phyloP scores from a whole-genome alignment of 1,140 invertebrate species.

The Oreohelix idahoensis region DNA sequence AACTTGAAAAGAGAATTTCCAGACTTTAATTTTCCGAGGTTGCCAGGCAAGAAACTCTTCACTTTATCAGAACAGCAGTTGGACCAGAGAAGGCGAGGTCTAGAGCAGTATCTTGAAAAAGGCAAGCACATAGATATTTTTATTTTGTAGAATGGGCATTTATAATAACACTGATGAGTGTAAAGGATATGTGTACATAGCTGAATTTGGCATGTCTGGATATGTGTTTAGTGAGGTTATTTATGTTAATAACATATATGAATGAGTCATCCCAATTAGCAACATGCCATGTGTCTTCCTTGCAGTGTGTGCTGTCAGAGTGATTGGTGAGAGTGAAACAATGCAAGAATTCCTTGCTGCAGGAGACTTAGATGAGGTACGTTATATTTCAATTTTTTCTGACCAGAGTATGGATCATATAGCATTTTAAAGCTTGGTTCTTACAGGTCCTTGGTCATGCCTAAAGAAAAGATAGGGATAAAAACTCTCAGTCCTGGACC shows the following conservation, averaged over 20 bases:
- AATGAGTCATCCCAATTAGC: not conserved
- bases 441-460: too few species aligned
- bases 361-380: constrained; percentile 84
- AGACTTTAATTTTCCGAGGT: constrained; percentile 97
- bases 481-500: too few species aligned
- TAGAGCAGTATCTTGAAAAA: constrained; percentile 98
- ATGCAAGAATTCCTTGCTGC: constrained; percentile 98
- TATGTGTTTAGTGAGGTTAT: not conserved
- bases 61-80: constrained; percentile 95
- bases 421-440: too few species aligned
- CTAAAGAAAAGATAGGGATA: too few species aligned
- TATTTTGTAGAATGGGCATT: too few species aligned
- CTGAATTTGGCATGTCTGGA: too few species aligned
- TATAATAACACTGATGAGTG: too few species aligned
- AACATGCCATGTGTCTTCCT: constrained; percentile 29
- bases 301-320: constrained; percentile 93
- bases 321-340: constrained; percentile 96
- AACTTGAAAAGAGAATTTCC: constrained; percentile 95
- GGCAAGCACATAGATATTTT: constrained; percentile 52
- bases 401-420: too few species aligned
- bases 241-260: not conserved
- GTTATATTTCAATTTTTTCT: constrained; percentile 41
- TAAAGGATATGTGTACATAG: too few species aligned
- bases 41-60: constrained; percentile 99
- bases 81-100: constrained; percentile 90